Percentiles rank a stretch among this genome's conserved stretches.
These are phyloP conservation scores for Pandemis cinnamomeana DNA, from an alignment of 2,888 invertebrate genomes.

Conservation along the genomic window DNA sequence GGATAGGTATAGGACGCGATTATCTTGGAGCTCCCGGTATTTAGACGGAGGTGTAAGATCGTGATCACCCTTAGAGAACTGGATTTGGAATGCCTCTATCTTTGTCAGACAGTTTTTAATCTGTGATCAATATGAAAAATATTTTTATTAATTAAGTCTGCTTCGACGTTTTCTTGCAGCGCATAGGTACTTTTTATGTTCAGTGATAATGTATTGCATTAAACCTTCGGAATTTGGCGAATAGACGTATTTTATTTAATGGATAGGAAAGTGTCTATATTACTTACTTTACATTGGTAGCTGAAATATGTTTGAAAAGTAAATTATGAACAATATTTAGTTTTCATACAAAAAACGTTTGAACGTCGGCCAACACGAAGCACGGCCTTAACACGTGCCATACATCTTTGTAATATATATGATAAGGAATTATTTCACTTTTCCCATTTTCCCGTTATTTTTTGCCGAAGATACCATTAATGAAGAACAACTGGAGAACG, in stretches of 20 bases:
- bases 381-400: constrained; percentile 37
- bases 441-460: constrained; percentile 7
- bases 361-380: constrained; percentile 36
- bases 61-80: too few relatives aligned
- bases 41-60: too few relatives aligned
- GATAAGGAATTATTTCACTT: constrained; percentile 28
- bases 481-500: not conserved
- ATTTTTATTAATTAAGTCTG: too few relatives aligned
- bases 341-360: constrained; percentile 36
- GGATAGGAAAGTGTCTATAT: not conserved
- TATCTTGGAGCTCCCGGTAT: too few relatives aligned
- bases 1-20: too few relatives aligned
- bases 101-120: too few relatives aligned
- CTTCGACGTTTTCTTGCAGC: too few relatives aligned
- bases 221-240: too few relatives aligned
- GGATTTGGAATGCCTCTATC: too few relatives aligned
- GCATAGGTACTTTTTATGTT: not conserved
- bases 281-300: constrained; percentile 13
- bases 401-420: constrained; percentile 24
- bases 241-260: not conserved
- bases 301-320: constrained; percentile 25
- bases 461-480: constrained; percentile 1
- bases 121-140: too few relatives aligned
- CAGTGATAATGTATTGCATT: not conserved
- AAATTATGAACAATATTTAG: constrained; percentile 38